Percentiles rank a stretch among this genome's conserved stretches.
phyloP scores from a whole-genome alignment of 2,797 vertebrate genomes.

The Lagocephalus sceleratus region DNA sequence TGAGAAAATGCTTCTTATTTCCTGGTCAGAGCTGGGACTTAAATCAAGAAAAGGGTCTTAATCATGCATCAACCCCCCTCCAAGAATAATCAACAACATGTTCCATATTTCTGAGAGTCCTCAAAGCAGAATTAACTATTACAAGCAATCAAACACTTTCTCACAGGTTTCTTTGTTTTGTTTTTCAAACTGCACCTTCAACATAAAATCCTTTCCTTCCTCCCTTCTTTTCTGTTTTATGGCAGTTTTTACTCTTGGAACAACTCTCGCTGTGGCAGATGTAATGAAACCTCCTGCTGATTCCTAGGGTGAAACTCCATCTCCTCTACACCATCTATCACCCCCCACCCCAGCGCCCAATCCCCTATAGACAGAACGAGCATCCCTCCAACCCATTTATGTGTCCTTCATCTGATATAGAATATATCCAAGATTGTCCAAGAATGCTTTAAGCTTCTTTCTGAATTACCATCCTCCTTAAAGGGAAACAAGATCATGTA shows the following conservation, averaged over 20 bases:
- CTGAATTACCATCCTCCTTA: no score
- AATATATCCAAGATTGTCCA: constrained; percentile 9
- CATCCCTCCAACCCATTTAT: neutral
- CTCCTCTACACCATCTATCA: constrained; percentile 62
- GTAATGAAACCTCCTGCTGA: constrained; percentile 63
- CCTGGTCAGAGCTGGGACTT: no score
- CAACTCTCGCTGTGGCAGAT: constrained; percentile 24
- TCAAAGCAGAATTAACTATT: constrained; percentile 32
- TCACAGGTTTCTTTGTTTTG: constrained; percentile 19
- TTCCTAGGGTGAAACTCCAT: constrained; percentile 57
- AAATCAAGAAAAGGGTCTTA: no score
- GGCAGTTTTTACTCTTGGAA: constrained; percentile 18
- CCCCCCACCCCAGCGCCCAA: constrained; percentile 17
- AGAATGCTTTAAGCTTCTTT: neutral
- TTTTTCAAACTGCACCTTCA: constrained; percentile 7
- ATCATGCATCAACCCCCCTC: no score
- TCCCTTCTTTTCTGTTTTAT: constrained; percentile 28
- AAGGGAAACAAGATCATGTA: neutral
- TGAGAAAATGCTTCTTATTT: no score
- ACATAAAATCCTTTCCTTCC: neutral
- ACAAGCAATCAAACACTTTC: constrained; percentile 28
- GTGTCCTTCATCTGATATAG: constrained; percentile 30
- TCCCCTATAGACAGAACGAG: no score
- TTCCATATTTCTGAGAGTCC: constrained; percentile 1
- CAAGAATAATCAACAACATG: no score